phyloP scores from a whole-genome alignment of 2,888 invertebrate genomes.

The Acanthacorydalis orientalis region DNA sequence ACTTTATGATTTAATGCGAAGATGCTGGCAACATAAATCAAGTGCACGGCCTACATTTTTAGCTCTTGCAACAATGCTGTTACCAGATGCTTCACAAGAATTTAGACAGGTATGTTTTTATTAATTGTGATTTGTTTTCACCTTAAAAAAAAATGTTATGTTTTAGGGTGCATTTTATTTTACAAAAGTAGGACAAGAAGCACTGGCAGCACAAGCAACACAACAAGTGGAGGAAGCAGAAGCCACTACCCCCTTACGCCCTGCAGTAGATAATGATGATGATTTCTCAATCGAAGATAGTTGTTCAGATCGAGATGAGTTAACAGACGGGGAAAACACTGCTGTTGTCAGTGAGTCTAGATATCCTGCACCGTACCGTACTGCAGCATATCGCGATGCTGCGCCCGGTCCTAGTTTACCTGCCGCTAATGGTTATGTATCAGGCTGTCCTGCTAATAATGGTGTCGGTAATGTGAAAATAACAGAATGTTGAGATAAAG shows the following conservation, averaged over 20 bases:
- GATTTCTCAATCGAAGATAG: slow-evolving; percentile 16
- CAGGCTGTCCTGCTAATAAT: not conserved
- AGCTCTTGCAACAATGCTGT: slow-evolving; percentile 56
- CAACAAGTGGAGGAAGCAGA: slow-evolving; percentile 12
- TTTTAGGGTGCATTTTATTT: slow-evolving; percentile 45
- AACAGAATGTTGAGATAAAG: not conserved
- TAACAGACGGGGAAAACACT: slow-evolving; percentile 13
- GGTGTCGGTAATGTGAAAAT: not conserved
- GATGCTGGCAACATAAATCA: slow-evolving; percentile 81
- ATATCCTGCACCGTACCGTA: not conserved
- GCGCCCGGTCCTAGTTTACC: not conserved
- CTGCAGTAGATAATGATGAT: slow-evolving; percentile 16
- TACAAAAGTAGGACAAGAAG: slow-evolving; percentile 35
- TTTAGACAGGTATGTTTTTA: slow-evolving; percentile 40
- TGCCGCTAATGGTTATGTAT: not conserved
- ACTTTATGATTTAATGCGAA: slow-evolving; percentile 78
- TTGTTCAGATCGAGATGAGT: slow-evolving; percentile 16
- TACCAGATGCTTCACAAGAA: slow-evolving; percentile 39
- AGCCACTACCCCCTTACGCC: slow-evolving; percentile 22
- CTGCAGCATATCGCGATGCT: not conserved
- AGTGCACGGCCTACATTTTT: slow-evolving; percentile 70
- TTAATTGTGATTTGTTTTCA: too few species aligned
- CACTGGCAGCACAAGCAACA: slow-evolving; percentile 17
- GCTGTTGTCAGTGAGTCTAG: not conserved
- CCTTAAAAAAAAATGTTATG: not conserved